Percentiles rank a stretch among this genome's conserved stretches.
Conservation (phyloP, 2,888 invertebrate genomes). For the Aricia artaxerxes region DNA sequence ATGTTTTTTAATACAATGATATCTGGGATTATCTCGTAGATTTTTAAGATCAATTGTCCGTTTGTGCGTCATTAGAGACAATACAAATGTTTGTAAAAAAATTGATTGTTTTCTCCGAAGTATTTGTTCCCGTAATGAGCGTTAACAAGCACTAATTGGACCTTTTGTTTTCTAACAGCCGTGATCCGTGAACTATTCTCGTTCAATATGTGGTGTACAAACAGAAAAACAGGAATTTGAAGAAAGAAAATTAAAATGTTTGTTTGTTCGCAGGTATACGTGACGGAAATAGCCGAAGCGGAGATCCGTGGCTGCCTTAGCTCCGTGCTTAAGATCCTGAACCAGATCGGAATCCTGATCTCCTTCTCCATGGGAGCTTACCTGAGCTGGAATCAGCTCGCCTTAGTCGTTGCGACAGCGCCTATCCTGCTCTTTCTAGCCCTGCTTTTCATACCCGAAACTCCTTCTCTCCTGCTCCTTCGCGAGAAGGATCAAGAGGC, state of each 20-base stretch:
- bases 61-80: neutral
- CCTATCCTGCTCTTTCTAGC: conserved; percentile 88
- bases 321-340: conserved; percentile 90
- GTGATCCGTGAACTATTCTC: neutral
- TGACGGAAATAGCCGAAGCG: conserved; percentile 93
- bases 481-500: conserved; percentile 88
- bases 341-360: conserved; percentile 91
- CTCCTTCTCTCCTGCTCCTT: conserved; percentile 89
- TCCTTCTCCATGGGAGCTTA: conserved; percentile 91
- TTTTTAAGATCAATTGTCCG: neutral
- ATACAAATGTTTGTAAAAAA: neutral
- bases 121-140: conserved; percentile 1
- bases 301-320: conserved; percentile 92
- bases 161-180: neutral
- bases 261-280: conserved; percentile 85
- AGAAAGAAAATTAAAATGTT: conserved; percentile 1
- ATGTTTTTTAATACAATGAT: too few species aligned
- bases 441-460: conserved; percentile 91
- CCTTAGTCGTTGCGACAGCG: conserved; percentile 87
- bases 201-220: neutral
- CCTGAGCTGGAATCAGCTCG: conserved; percentile 91
- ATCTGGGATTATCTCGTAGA: too few species aligned
- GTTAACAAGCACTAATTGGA: conserved; percentile 9
- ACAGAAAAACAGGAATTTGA: conserved; percentile 6
- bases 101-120: neutral